Conservation (phyloP, 2,888 invertebrate genomes). For the Drosophila sordidula region DNA sequence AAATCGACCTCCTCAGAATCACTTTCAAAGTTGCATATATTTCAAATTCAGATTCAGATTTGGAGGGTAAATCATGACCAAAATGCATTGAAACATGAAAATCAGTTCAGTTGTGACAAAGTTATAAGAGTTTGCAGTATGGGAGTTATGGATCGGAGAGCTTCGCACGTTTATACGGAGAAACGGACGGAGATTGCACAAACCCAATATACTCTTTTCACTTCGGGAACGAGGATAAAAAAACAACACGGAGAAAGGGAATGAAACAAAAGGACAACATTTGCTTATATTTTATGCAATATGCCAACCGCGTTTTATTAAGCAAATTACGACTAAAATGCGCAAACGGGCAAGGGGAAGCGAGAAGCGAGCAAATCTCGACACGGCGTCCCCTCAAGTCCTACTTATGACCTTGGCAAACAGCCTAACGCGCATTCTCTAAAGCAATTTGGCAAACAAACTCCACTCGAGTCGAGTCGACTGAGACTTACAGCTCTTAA, state of each 20-base stretch:
- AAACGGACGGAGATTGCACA: no score
- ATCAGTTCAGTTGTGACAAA: no score
- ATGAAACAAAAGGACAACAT: conserved; percentile 54
- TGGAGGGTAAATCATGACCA: no score
- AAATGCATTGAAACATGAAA: no score
- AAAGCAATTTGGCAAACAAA: conserved; percentile 81
- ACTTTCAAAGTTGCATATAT: no score
- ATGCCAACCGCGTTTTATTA: conserved; percentile 81
- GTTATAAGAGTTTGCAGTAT: no score
- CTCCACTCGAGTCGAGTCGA: conserved; percentile 46
- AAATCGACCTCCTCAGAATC: no score
- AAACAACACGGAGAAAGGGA: neutral
- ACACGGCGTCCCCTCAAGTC: conserved; percentile 52
- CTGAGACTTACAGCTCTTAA: conserved; percentile 73
- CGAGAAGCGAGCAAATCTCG: conserved; percentile 56
- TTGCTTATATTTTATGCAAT: conserved; percentile 78
- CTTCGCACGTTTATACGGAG: no score
- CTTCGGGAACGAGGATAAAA: neutral
- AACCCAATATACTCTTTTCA: no score
- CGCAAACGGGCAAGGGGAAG: conserved; percentile 24
- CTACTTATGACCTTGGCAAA: conserved; percentile 81
- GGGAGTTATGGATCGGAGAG: no score
- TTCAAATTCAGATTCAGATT: no score
- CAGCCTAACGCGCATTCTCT: conserved; percentile 71
- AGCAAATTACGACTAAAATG: conserved; percentile 75